Evolutionary conservation across 2,797 vertebrate genomes (phyloP).

Genomic region (Enteromius unitaeniatus): DNA sequence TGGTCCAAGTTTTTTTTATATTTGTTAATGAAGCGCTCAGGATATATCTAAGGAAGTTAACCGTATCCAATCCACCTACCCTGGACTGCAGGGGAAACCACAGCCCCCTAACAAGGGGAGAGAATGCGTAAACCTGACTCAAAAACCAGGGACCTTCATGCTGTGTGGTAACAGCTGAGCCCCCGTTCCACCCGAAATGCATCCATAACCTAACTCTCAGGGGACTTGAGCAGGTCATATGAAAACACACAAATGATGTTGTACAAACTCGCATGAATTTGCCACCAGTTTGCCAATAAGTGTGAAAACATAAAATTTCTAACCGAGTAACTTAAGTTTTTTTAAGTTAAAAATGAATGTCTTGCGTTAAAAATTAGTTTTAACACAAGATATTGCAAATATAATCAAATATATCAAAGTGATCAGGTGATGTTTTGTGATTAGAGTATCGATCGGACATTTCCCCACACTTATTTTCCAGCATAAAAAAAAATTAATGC

Average conservation of each 20-base stretch:
- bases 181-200: not conserved
- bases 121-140: not conserved
- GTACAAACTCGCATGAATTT: not conserved
- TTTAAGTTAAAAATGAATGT: no score
- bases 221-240: not conserved
- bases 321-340: no score
- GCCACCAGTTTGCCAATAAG: not conserved
- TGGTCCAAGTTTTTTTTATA: not conserved
- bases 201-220: not conserved
- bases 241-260: not conserved
- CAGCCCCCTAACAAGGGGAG: not conserved
- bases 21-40: not conserved
- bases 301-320: no score
- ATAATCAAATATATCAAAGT: not conserved
- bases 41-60: not conserved
- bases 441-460: conserved; percentile 48
- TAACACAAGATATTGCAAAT: not conserved
- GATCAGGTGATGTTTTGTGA: not conserved
- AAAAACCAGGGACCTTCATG: not conserved
- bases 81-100: not conserved
- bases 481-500: conserved; percentile 12
- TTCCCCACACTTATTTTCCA: not conserved
- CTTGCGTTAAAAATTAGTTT: no score
- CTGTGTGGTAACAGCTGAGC: not conserved
- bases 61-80: not conserved